Conservation (phyloP, 2,113 vertebrate species). For the Scomber colias region DNA sequence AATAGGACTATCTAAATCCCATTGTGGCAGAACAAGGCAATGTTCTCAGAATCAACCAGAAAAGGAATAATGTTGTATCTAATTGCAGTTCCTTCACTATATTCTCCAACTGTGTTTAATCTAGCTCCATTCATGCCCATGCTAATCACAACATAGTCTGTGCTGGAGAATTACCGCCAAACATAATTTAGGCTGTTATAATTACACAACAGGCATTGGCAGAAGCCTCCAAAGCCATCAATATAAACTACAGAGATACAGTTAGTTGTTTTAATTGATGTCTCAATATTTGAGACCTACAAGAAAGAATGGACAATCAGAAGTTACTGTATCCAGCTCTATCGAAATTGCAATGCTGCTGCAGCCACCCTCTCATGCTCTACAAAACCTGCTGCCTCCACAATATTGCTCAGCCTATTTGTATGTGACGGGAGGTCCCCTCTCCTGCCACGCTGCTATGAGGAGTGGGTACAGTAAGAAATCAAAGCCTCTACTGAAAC, state of each 20-base stretch:
- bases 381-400: constrained; percentile 40
- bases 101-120: constrained; percentile 87
- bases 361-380: constrained; percentile 4
- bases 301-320: constrained; percentile 24
- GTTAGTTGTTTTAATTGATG: constrained; percentile 44
- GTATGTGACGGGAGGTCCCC: constrained; percentile 51
- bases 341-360: constrained; percentile 36
- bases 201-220: constrained; percentile 76
- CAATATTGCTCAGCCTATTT: constrained; percentile 49
- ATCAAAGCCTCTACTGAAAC: constrained; percentile 71
- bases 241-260: constrained; percentile 55
- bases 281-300: constrained; percentile 43
- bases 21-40: constrained; percentile 76
- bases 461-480: constrained; percentile 66
- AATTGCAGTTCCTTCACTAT: constrained; percentile 86
- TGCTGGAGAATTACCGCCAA: constrained; percentile 70
- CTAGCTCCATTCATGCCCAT: constrained; percentile 83
- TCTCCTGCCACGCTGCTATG: constrained; percentile 44
- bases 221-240: constrained; percentile 56
- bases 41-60: constrained; percentile 70
- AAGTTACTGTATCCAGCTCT: constrained; percentile 24
- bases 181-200: constrained; percentile 78
- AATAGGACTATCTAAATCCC: constrained; percentile 79
- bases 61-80: constrained; percentile 81
- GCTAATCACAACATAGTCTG: constrained; percentile 76